Conservation (phyloP, 2,888 invertebrate genomes). For the Schizotus pectinicornis region DNA sequence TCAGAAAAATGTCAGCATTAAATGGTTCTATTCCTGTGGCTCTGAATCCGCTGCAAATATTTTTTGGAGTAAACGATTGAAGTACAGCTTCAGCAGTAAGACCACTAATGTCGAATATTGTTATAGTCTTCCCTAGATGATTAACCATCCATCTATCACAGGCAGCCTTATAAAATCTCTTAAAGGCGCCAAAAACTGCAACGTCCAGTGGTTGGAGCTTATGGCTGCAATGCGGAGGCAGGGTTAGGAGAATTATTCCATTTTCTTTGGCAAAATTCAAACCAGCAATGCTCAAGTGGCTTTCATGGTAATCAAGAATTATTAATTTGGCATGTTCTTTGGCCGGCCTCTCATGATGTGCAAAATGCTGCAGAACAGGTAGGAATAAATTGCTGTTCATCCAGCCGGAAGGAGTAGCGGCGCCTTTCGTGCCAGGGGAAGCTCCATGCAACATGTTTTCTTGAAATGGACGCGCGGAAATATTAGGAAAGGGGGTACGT, state of each 20-base stretch:
- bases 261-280: slow-evolving; percentile 49
- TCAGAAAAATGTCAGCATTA: no score
- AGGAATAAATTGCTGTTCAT: slow-evolving; percentile 44
- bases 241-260: slow-evolving; percentile 50
- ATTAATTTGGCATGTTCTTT: slow-evolving; percentile 39
- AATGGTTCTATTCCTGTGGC: no score
- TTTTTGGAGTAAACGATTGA: no score
- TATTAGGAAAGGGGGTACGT: slow-evolving; percentile 52
- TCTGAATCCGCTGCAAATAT: no score
- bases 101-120: no score
- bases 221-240: slow-evolving; percentile 52
- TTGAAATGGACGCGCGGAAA: slow-evolving; percentile 50
- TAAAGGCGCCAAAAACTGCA: slow-evolving; percentile 21
- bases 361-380: slow-evolving; percentile 44
- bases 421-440: slow-evolving; percentile 48
- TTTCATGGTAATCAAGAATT: slow-evolving; percentile 47
- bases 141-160: slow-evolving; percentile 44
- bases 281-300: slow-evolving; percentile 40
- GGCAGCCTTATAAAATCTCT: slow-evolving; percentile 13
- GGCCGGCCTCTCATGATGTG: slow-evolving; percentile 44
- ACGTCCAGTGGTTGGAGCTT: slow-evolving; percentile 48
- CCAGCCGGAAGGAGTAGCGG: slow-evolving; percentile 48
- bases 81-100: no score
- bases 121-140: slow-evolving; percentile 40
- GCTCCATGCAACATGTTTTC: slow-evolving; percentile 46